Evolutionary conservation across 2,113 vertebrate genomes (phyloP).

Genomic region (Hippocampus zosterae): DNA sequence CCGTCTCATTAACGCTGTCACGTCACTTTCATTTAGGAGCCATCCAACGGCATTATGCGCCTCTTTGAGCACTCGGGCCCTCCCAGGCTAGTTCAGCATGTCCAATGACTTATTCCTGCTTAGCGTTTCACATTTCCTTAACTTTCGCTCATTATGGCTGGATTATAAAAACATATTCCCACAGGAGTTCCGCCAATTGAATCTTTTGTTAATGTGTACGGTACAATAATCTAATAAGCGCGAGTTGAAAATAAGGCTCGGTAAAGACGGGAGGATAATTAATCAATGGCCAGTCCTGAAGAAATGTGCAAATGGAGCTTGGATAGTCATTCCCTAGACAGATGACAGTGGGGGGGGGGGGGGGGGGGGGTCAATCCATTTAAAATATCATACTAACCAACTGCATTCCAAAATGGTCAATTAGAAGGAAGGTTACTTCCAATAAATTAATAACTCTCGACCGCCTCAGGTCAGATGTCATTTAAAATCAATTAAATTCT

Average conservation of each 20-base stretch:
- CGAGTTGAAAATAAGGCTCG: slow-evolving; percentile 62
- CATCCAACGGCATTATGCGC: slow-evolving; percentile 52
- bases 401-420: not conserved
- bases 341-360: slow-evolving; percentile 5
- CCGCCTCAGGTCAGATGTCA: not conserved
- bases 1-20: slow-evolving; percentile 64
- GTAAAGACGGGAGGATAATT: slow-evolving; percentile 61
- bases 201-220: slow-evolving; percentile 68
- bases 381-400: not conserved
- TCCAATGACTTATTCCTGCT: slow-evolving; percentile 66
- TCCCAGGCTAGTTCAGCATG: slow-evolving; percentile 51
- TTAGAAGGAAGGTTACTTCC: not conserved
- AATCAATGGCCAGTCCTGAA: slow-evolving; percentile 51
- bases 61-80: slow-evolving; percentile 49
- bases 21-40: slow-evolving; percentile 67
- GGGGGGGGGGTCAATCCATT: not conserved
- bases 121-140: slow-evolving; percentile 52
- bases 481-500: not conserved
- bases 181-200: slow-evolving; percentile 62
- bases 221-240: slow-evolving; percentile 74
- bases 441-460: not conserved
- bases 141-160: slow-evolving; percentile 63
- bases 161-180: slow-evolving; percentile 71
- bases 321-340: slow-evolving; percentile 25
- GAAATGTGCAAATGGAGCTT: slow-evolving; percentile 54